Percentiles rank a stretch among this genome's conserved stretches.
These are phyloP conservation scores for Dynastes hyllus DNA, from an alignment of 2,888 invertebrate species.

Conservation along the genomic window DNA sequence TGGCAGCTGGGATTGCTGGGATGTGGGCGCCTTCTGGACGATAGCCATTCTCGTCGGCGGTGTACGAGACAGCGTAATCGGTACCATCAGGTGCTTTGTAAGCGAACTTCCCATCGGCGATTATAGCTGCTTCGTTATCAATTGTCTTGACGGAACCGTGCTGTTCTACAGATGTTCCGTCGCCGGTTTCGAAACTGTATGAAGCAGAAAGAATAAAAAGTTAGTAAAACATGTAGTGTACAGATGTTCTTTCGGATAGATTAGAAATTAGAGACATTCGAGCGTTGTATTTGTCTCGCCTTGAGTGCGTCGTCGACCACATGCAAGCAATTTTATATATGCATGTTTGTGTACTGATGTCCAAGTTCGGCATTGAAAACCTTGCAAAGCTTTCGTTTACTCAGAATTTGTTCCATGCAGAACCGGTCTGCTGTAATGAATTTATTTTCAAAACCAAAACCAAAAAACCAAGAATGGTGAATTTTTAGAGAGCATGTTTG, in stretches of 20 bases:
- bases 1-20: conserved; percentile 47
- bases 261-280: not conserved
- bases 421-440: too few species aligned
- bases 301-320: not conserved
- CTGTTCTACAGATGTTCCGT: conserved; percentile 49
- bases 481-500: too few species aligned
- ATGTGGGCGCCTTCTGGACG: conserved; percentile 49
- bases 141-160: conserved; percentile 45
- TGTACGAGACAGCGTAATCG: conserved; percentile 43
- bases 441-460: too few species aligned
- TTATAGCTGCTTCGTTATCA: conserved; percentile 46
- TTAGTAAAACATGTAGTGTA: not conserved
- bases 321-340: not conserved
- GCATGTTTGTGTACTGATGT: too few species aligned
- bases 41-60: conserved; percentile 50
- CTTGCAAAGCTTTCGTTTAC: too few species aligned
- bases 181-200: conserved; percentile 45
- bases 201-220: conserved; percentile 6
- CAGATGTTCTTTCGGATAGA: not conserved
- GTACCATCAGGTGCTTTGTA: conserved; percentile 49
- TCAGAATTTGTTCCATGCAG: too few species aligned
- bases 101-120: conserved; percentile 49
- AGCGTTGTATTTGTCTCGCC: not conserved
- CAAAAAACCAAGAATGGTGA: too few species aligned
- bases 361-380: too few species aligned